Percentiles rank a stretch among this genome's conserved stretches.
Conservation (phyloP, 2,113 vertebrate species). For the Cinclus mexicanus region DNA sequence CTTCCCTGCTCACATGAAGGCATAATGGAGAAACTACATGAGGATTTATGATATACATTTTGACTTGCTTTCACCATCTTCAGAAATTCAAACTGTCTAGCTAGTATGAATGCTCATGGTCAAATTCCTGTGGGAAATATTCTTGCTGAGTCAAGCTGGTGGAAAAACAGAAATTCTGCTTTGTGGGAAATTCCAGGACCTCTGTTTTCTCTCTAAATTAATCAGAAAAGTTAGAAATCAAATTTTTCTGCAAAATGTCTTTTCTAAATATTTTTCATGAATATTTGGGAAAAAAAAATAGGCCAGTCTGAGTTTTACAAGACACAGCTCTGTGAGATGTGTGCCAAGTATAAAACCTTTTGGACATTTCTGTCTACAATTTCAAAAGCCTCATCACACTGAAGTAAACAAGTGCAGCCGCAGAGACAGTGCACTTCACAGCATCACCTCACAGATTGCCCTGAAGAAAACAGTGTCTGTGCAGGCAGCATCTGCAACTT, state of each 20-base stretch:
- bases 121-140: slow-evolving; percentile 52
- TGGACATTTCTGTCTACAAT: neutral
- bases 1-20: neutral
- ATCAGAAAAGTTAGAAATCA: neutral
- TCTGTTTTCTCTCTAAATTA: slow-evolving; percentile 38
- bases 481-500: neutral
- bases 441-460: neutral
- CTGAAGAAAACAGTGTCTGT: neutral
- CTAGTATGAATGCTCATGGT: neutral
- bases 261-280: slow-evolving; percentile 21
- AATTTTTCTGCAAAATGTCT: neutral
- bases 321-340: neutral
- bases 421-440: neutral
- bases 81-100: neutral
- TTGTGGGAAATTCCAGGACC: slow-evolving; percentile 37
- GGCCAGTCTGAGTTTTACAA: neutral
- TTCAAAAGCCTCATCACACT: neutral
- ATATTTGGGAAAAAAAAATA: neutral
- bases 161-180: slow-evolving; percentile 27
- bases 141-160: slow-evolving; percentile 56
- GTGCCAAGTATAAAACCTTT: neutral
- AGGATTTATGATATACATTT: neutral
- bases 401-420: neutral
- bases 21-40: neutral
- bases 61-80: neutral